Percentiles rank a stretch among this genome's conserved stretches.
These are phyloP conservation scores for Drosophila sucinea DNA, from an alignment of 1,140 invertebrate species.

Conservation along the genomic window DNA sequence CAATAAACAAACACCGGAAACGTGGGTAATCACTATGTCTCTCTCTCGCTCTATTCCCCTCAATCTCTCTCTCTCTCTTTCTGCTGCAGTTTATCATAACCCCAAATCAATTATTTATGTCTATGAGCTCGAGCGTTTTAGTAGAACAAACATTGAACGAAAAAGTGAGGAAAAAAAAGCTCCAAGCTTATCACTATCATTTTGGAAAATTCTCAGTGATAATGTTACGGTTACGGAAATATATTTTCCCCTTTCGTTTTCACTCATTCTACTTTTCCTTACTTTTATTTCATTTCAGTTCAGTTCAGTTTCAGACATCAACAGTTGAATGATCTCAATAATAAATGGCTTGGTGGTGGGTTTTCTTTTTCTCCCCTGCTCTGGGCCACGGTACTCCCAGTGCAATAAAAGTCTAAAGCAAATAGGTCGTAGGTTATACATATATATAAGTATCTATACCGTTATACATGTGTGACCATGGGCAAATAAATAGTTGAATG, in stretches of 20 bases:
- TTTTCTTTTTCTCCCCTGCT: conserved; percentile 2
- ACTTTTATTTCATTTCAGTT: conserved; percentile 31
- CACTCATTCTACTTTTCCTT: conserved; percentile 2
- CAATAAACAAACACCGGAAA: conserved; percentile 67
- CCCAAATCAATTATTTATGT: conserved; percentile 74
- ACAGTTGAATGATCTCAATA: conserved; percentile 40
- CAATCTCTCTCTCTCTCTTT: conserved; percentile 30
- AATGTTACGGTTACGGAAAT: not conserved
- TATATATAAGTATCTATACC: conserved; percentile 7
- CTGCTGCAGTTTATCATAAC: conserved; percentile 63
- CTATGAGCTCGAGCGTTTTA: conserved; percentile 28
- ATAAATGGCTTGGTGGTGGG: conserved; percentile 16
- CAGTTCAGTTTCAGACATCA: conserved; percentile 34
- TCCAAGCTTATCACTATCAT: conserved; percentile 63
- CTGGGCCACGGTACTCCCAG: conserved; percentile 38
- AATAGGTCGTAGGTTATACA: conserved; percentile 59
- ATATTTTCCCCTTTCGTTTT: not conserved
- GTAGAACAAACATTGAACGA: conserved; percentile 30
- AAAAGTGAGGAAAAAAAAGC: conserved; percentile 42
- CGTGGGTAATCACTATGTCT: conserved; percentile 68
- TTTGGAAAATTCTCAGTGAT: conserved; percentile 18
- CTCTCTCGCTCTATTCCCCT: not conserved
- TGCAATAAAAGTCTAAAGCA: conserved; percentile 76
- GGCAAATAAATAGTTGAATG: conserved; percentile 38
- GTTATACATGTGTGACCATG: conserved; percentile 24